Evolutionary conservation across 2,113 vertebrate species (phyloP).

Genomic region (Sterna hirundo): DNA sequence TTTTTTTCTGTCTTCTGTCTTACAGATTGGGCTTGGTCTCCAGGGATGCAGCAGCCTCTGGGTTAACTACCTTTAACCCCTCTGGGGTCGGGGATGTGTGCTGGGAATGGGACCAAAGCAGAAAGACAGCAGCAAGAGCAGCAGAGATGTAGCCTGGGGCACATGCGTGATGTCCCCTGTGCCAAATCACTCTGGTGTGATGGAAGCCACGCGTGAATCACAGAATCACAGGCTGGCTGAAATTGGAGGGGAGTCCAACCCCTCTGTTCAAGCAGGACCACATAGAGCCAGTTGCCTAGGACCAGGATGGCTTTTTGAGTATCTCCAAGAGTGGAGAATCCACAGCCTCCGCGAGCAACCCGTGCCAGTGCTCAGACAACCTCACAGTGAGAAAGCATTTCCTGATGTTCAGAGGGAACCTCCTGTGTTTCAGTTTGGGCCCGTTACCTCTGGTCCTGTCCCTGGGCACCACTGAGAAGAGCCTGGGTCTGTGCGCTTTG

Average conservation of each 20-base stretch:
- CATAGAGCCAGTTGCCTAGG: background rate
- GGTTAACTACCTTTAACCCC: background rate
- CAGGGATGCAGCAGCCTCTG: background rate
- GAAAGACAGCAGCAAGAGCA: background rate
- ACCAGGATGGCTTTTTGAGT: background rate
- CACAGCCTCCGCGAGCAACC: background rate
- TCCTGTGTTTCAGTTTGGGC: background rate
- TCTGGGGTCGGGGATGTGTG: background rate
- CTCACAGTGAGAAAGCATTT: background rate
- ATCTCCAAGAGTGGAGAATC: background rate
- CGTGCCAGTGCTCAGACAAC: background rate
- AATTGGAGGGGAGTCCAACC: background rate
- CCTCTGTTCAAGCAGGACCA: background rate
- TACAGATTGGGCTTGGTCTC: background rate
- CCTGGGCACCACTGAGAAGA: background rate
- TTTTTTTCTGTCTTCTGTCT: background rate
- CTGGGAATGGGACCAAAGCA: background rate
- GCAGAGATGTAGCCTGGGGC: background rate
- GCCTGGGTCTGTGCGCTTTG: background rate
- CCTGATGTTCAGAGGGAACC: background rate
- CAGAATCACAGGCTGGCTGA: background rate
- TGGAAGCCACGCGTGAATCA: background rate
- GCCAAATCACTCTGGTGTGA: fast-evolving
- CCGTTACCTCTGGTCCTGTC: background rate
- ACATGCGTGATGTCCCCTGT: background rate